phyloP scores from a whole-genome alignment of 2,113 vertebrate genomes.

The Odobenus rosmarus region DNA sequence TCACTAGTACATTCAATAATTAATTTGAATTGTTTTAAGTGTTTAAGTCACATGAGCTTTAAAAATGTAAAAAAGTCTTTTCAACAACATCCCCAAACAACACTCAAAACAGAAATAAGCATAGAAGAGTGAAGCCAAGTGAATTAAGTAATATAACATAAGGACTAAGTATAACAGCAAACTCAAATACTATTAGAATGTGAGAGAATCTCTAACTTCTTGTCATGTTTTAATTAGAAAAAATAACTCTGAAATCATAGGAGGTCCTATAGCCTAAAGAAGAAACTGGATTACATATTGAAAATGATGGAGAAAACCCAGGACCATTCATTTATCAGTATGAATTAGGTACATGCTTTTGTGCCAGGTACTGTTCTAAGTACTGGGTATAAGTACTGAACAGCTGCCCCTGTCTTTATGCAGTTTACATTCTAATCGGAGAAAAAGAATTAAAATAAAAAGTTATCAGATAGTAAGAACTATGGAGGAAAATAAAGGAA shows the following conservation, averaged over 20 bases:
- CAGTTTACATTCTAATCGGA: not conserved
- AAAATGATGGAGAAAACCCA: constrained; percentile 8
- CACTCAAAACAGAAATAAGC: not conserved
- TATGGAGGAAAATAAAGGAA: not conserved
- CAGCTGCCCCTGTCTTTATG: not conserved
- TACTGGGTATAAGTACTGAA: not conserved
- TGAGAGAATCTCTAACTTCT: not conserved
- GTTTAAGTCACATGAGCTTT: not conserved
- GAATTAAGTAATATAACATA: not conserved
- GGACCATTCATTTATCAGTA: not conserved
- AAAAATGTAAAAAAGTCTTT: not conserved
- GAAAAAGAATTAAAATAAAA: constrained; percentile 20
- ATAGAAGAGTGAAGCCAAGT: not conserved
- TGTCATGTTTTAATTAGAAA: not conserved
- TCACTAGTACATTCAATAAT: not conserved
- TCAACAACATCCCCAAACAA: not conserved
- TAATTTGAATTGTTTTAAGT: not conserved
- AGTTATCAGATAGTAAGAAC: not conserved
- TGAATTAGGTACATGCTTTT: not conserved
- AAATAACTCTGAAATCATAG: not conserved
- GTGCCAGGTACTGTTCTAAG: not conserved
- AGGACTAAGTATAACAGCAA: not conserved
- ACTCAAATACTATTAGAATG: not conserved
- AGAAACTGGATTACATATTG: not conserved
- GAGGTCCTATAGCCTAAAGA: not conserved